A percentile compares a stretch with the other conserved stretches of the same genome.
phyloP scores from a whole-genome alignment of 2,888 invertebrate species.

The Eupithecia subumbrata region DNA sequence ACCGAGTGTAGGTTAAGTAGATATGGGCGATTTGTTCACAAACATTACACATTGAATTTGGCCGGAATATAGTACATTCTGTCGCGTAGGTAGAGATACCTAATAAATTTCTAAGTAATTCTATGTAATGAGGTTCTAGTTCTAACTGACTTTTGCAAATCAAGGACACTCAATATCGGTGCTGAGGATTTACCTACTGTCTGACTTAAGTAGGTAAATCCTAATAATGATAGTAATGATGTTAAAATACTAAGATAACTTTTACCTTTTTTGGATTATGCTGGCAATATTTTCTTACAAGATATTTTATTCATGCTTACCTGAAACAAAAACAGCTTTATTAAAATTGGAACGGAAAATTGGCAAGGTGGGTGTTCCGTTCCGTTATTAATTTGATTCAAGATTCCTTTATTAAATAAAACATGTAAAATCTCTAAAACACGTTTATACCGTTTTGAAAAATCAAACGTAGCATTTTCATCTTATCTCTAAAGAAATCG shows the following conservation, averaged over 20 bases:
- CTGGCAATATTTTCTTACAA: neutral
- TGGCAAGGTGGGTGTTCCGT: neutral
- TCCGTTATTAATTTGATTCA: neutral
- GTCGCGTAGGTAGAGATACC: neutral
- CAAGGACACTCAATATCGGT: neutral
- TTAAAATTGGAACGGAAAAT: neutral
- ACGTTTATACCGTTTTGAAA: constrained; percentile 13
- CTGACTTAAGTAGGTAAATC: too few species aligned
- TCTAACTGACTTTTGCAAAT: neutral
- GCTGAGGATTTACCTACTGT: too few species aligned
- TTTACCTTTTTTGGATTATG: neutral
- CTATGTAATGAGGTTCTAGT: neutral
- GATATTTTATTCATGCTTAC: neutral
- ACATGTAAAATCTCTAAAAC: neutral
- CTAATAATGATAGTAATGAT: too few species aligned
- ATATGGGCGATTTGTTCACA: too few species aligned
- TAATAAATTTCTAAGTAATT: neutral
- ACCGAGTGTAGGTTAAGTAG: too few species aligned
- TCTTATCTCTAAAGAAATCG: constrained; percentile 30
- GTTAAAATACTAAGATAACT: too few species aligned
- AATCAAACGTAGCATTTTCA: constrained; percentile 26
- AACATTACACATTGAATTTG: too few species aligned
- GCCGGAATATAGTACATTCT: neutral
- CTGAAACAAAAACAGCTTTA: constrained; percentile 6
- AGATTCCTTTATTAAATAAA: neutral